phyloP scores from a whole-genome alignment of 2,888 invertebrate genomes.

The Plusia festucae region DNA sequence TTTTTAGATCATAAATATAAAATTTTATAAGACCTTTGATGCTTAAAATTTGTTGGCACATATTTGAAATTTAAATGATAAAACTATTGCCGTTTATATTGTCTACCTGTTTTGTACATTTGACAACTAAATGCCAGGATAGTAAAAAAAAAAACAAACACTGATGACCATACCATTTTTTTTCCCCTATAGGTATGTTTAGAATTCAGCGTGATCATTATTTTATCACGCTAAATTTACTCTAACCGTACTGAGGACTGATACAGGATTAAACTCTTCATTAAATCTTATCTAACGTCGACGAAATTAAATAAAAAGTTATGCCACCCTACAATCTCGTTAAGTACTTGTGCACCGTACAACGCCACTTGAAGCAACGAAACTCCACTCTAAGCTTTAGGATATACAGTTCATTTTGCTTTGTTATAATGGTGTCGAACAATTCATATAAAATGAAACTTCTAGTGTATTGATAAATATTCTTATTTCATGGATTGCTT shows the following conservation, averaged over 20 bases:
- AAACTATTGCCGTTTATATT: not conserved
- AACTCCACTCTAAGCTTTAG: not conserved
- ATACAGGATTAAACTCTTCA: not conserved
- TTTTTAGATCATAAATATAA: not conserved
- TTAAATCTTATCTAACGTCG: not conserved
- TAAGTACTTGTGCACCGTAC: constrained; percentile 13
- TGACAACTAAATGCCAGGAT: not conserved
- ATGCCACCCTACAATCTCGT: constrained; percentile 25
- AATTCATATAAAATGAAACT: constrained; percentile 15
- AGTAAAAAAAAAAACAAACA: not conserved
- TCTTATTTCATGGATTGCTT: constrained; percentile 5
- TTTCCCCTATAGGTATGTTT: too few species aligned
- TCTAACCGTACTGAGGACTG: too few species aligned
- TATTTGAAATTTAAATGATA: not conserved
- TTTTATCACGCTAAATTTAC: too few species aligned
- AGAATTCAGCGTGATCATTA: too few species aligned
- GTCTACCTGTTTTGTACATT: not conserved
- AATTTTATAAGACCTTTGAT: not conserved
- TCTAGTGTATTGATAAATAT: constrained; percentile 11
- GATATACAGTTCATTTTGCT: not conserved
- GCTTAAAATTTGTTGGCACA: not conserved
- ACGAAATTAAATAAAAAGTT: not conserved
- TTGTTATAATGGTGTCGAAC: not conserved
- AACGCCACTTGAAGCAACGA: not conserved
- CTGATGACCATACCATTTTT: too few species aligned